These are phyloP conservation scores for Subacronicta megacephala DNA, from an alignment of 2,888 invertebrate genomes.

Conservation along the genomic window DNA sequence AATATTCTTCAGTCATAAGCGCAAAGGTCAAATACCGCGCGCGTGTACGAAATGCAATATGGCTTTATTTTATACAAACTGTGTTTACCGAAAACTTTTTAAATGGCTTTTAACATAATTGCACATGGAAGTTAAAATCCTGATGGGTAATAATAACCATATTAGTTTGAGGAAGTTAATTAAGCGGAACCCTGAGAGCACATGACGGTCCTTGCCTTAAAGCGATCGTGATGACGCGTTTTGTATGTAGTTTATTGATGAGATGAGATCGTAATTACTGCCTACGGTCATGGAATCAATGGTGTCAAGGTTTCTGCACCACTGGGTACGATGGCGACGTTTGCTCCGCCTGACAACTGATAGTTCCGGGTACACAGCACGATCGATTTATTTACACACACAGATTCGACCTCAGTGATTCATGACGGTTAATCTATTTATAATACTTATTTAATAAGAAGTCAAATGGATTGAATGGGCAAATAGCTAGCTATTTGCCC, in stretches of 20 bases:
- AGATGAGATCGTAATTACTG: constrained; percentile 72
- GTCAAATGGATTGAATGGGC: too few species aligned
- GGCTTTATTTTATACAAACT: background rate
- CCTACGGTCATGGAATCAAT: constrained; percentile 70
- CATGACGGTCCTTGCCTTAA: constrained; percentile 68
- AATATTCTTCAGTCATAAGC: background rate
- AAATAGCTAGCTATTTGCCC: constrained; percentile 31
- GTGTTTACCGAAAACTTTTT: constrained; percentile 18
- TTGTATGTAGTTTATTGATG: constrained; percentile 72
- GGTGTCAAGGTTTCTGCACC: constrained; percentile 76
- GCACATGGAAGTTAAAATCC: constrained; percentile 23
- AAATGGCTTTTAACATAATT: constrained; percentile 24
- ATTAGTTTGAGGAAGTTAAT: constrained; percentile 74
- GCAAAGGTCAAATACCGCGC: background rate
- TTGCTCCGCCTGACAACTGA: constrained; percentile 58
- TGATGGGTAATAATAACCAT: constrained; percentile 56
- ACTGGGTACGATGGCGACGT: constrained; percentile 25
- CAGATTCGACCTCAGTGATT: constrained; percentile 54
- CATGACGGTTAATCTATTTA: constrained; percentile 51
- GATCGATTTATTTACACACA: constrained; percentile 57
- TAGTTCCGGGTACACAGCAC: constrained; percentile 75
- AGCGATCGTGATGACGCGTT: constrained; percentile 69
- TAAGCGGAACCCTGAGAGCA: constrained; percentile 73
- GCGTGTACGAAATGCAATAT: background rate
- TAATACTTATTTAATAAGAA: too few species aligned